Evolutionary conservation across 2,888 invertebrate species (phyloP).

Genomic region (Mythimna albipuncta): DNA sequence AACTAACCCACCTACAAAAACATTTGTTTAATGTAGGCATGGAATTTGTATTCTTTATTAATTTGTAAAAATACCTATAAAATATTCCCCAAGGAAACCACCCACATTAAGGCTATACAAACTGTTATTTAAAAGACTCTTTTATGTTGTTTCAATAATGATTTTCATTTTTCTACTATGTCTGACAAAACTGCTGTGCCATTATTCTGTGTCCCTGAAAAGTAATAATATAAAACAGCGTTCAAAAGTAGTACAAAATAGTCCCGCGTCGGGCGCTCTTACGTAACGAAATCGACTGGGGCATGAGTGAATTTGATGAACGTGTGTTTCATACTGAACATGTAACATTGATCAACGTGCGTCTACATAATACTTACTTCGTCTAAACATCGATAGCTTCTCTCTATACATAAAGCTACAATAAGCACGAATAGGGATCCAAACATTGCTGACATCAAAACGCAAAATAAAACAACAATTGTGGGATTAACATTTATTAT

Average conservation of each 20-base stretch:
- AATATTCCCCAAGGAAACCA: neutral
- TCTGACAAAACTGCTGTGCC: neutral
- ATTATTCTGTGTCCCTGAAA: conserved; percentile 10
- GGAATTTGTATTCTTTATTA: neutral
- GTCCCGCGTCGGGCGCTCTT: conserved; percentile 65
- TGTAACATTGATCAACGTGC: conserved; percentile 55
- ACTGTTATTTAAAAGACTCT: neutral
- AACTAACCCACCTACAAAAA: neutral
- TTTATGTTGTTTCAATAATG: neutral
- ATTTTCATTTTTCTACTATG: neutral
- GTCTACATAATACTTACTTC: conserved; percentile 60
- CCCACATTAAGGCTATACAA: neutral
- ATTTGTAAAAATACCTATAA: neutral
- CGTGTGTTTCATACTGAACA: conserved; percentile 43
- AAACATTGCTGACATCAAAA: conserved; percentile 70
- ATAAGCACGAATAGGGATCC: conserved; percentile 64
- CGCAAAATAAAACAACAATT: conserved; percentile 88
- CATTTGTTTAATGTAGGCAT: neutral
- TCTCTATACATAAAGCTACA: conserved; percentile 68
- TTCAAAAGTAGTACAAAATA: conserved; percentile 22
- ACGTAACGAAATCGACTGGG: conserved; percentile 58
- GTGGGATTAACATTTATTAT: conserved; percentile 86
- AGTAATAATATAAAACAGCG: conserved; percentile 9
- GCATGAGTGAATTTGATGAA: conserved; percentile 54
- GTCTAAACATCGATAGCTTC: conserved; percentile 65